These are phyloP conservation scores for Stenolophus ochropezus DNA, from an alignment of 2,888 invertebrate species.

Conservation along the genomic window DNA sequence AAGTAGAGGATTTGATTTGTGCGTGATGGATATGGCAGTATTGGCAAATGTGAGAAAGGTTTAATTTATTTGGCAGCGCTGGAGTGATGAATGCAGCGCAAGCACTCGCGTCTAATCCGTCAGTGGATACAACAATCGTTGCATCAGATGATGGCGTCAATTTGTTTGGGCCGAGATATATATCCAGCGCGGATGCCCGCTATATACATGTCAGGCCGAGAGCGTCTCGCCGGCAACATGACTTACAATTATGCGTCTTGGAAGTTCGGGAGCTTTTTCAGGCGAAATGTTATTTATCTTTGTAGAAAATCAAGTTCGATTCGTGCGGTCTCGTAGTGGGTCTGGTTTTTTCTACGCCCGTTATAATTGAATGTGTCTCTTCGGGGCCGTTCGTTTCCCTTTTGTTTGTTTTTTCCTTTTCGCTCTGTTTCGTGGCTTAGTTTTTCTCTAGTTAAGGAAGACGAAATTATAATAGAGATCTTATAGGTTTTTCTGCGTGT, in stretches of 20 bases:
- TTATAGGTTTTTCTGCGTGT: slow-evolving; percentile 67
- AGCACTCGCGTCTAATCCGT: slow-evolving; percentile 28
- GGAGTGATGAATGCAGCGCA: slow-evolving; percentile 27
- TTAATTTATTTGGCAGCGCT: slow-evolving; percentile 18
- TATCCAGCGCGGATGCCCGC: neutral
- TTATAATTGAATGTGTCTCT: slow-evolving; percentile 59
- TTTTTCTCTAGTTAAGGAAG: slow-evolving; percentile 56
- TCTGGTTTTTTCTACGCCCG: slow-evolving; percentile 30
- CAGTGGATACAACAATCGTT: slow-evolving; percentile 29
- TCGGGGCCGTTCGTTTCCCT: slow-evolving; percentile 41
- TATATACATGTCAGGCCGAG: slow-evolving; percentile 9
- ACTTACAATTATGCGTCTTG: slow-evolving; percentile 47
- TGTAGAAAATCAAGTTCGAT: slow-evolving; percentile 59
- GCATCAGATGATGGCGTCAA: slow-evolving; percentile 45
- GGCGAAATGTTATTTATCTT: slow-evolving; percentile 56
- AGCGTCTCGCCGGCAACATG: neutral
- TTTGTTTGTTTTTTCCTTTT: slow-evolving; percentile 40
- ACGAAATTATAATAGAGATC: slow-evolving; percentile 70
- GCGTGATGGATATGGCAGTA: neutral
- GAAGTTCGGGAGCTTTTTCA: slow-evolving; percentile 36
- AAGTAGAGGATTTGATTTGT: neutral
- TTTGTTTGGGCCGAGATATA: slow-evolving; percentile 39
- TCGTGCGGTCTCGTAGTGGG: slow-evolving; percentile 50
- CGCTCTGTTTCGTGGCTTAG: slow-evolving; percentile 46
- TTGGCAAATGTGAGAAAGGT: slow-evolving; percentile 22